Base-by-base conservation (phyloP, 2,797 vertebrate species). In the Phataginus tricuspis region DNA sequence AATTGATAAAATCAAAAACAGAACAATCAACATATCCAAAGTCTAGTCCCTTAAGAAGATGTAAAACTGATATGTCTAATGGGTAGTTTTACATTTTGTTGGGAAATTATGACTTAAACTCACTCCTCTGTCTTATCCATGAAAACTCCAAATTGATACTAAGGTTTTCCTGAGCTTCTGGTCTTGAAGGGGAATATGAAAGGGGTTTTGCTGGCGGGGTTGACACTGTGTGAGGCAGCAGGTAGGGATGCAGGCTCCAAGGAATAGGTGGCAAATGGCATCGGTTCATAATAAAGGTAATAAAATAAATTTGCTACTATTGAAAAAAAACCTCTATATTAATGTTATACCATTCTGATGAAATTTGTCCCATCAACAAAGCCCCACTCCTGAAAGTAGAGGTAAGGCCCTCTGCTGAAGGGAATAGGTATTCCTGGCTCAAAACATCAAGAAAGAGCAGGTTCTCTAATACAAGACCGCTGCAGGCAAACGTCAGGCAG, bases 171-270 rank as follows among this genome's bases (percentile, higher is more conserved):
- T 21, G 57, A 39, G 7, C 13, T 25, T 55, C 34, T n/a, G 7
- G 13, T 55, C 45, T 51, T 86, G 27, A 10, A 89, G 18, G 57
- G 19, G 9, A 77, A 75, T 31, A 4, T 21, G 68, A 69, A 75
- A 23, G n/a, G 12, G 8, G 3, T 4, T 6, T 0, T 16, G 10
- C 1, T 72, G 45, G 57, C 23, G 42, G 21, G 18, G n/a, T 1
- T n/a, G 57, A 37, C 34, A 25, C 42, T 7, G 34, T 21, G 37
- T 15, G n/a, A 61, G 39, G 61, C 5, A 53, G 31, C 42, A 55
- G 29, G 63, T 4, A 19, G 18, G 27, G 57, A 19, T 10, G 3
- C 49, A 37, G 39, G 7, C 25, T 72, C 39, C 61, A 66, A 84
- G 29, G 21, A 61, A 12, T 10, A 7, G 8, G 9, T 74, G 86